These are phyloP conservation scores for Siphonodentalium dalli DNA, from an alignment of 2,888 invertebrate species.

Conservation along the genomic window DNA sequence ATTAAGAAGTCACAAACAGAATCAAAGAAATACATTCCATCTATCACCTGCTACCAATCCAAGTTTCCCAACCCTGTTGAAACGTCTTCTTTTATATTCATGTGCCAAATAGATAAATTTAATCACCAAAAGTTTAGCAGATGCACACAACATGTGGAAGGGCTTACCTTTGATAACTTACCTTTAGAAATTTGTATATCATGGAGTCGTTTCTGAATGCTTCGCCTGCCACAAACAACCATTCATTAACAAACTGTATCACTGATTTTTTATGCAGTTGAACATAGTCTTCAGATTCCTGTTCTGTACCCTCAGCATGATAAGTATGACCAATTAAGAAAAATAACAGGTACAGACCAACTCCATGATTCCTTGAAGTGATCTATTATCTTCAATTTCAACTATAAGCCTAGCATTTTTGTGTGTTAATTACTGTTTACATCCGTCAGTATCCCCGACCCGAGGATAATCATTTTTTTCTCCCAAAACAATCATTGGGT, in stretches of 20 bases:
- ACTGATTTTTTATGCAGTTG: constrained; percentile 75
- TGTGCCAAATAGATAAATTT: background rate
- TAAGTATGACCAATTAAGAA: constrained; percentile 44
- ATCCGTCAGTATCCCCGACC: no score
- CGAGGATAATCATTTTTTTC: no score
- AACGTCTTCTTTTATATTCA: no score
- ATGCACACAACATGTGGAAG: no score
- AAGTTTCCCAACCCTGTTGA: no score
- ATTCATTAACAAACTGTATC: constrained; percentile 79
- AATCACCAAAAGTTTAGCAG: no score
- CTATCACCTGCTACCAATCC: no score
- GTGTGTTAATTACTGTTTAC: no score
- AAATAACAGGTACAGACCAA: background rate
- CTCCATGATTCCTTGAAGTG: background rate
- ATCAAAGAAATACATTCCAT: no score
- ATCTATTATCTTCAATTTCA: background rate
- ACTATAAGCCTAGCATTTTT: no score
- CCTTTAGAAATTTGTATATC: constrained; percentile 77
- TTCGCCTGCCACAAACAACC: constrained; percentile 77
- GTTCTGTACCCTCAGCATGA: constrained; percentile 45
- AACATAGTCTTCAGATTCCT: constrained; percentile 51
- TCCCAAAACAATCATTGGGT: background rate
- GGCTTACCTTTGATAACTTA: constrained; percentile 49
- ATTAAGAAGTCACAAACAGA: no score
- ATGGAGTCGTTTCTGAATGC: constrained; percentile 79